phyloP scores from a whole-genome alignment of 2,113 vertebrate species.

The Hipposideros armiger region DNA sequence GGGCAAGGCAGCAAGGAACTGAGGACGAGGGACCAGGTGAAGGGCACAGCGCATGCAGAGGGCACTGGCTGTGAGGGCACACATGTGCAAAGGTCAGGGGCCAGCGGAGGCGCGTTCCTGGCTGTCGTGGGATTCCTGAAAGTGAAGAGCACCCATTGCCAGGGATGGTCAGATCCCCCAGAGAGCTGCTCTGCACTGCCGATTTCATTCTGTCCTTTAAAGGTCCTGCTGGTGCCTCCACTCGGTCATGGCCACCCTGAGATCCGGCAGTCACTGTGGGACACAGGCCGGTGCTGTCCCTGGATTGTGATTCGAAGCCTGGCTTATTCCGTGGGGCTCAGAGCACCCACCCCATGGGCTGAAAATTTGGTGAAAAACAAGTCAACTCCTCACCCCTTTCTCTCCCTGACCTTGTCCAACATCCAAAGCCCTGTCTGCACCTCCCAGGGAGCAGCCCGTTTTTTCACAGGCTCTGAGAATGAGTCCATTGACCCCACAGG shows the following conservation, averaged over 20 bases:
- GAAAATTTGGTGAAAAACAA: background rate
- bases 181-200: background rate
- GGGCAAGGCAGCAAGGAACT: background rate
- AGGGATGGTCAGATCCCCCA: background rate
- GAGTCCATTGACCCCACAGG: background rate
- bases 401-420: background rate
- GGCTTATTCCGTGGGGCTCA: background rate
- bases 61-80: background rate
- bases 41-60: fast-evolving
- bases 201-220: background rate
- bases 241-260: background rate
- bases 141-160: no score
- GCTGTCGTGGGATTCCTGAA: background rate
- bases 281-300: background rate
- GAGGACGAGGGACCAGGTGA: background rate
- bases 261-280: background rate
- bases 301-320: background rate
- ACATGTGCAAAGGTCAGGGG: fast-evolving
- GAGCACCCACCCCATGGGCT: background rate
- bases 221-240: background rate
- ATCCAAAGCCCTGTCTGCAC: background rate
- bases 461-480: background rate
- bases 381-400: background rate
- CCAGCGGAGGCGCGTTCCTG: fast-evolving
- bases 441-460: background rate